These are phyloP conservation scores for Rhinophrynus dorsalis DNA, from an alignment of 2,797 vertebrate species.

Conservation along the genomic window DNA sequence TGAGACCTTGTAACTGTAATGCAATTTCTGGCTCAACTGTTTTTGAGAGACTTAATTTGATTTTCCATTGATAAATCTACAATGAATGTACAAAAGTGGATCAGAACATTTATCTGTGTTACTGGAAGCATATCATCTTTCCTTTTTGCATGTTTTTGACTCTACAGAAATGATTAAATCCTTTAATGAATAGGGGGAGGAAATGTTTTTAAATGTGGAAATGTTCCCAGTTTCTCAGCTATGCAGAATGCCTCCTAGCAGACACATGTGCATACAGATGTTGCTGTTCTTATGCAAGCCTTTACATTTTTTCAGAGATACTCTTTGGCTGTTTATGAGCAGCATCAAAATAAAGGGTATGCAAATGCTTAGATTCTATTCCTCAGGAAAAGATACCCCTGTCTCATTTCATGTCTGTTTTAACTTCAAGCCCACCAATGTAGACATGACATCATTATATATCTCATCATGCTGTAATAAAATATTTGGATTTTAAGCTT, in stretches of 20 bases:
- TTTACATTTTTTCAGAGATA: slow-evolving; percentile 44
- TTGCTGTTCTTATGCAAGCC: slow-evolving; percentile 47
- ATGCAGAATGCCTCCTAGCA: slow-evolving; percentile 52
- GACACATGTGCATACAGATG: slow-evolving; percentile 43
- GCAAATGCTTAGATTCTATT: slow-evolving; percentile 41
- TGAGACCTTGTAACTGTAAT: too few species aligned
- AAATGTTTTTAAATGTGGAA: slow-evolving; percentile 39
- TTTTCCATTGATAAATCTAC: too few species aligned
- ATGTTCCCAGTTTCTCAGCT: slow-evolving; percentile 48
- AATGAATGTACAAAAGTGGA: too few species aligned
- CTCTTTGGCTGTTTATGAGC: slow-evolving; percentile 47
- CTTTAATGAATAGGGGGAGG: slow-evolving; percentile 47
- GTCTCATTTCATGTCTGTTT: slow-evolving; percentile 45
- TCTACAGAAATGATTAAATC: slow-evolving; percentile 41
- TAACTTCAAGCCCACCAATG: slow-evolving; percentile 46
- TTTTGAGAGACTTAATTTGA: too few species aligned
- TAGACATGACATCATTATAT: slow-evolving; percentile 37
- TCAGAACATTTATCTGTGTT: slow-evolving; percentile 20
- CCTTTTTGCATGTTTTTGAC: slow-evolving; percentile 36
- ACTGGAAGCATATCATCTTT: slow-evolving; percentile 24
- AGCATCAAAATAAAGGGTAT: slow-evolving; percentile 44
- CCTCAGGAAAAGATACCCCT: slow-evolving; percentile 38
- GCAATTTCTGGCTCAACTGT: too few species aligned
- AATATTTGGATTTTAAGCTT: slow-evolving; percentile 13
- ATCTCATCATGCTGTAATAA: slow-evolving; percentile 16